phyloP scores from a whole-genome alignment of 2,113 vertebrate species.

The Archocentrus centrarchus region DNA sequence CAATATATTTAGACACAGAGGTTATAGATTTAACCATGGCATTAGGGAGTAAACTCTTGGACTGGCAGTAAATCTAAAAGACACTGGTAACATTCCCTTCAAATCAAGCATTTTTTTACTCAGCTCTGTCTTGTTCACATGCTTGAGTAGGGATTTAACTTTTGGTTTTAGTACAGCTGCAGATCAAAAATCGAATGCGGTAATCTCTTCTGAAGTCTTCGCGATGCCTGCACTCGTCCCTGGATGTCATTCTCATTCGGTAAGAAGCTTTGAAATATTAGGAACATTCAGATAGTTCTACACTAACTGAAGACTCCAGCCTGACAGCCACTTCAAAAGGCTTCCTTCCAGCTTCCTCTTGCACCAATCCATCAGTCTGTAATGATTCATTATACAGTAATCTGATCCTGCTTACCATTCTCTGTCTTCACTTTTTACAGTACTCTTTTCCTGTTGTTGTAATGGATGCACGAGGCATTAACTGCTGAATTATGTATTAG shows the following conservation, averaged over 20 bases:
- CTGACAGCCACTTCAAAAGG: conserved; percentile 44
- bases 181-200: conserved; percentile 42
- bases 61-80: conserved; percentile 25
- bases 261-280: conserved; percentile 70
- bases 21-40: background rate
- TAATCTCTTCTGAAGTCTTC: conserved; percentile 47
- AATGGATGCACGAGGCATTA: background rate
- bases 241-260: conserved; percentile 48
- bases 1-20: conserved; percentile 30
- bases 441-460: background rate
- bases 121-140: background rate
- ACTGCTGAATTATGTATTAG: conserved; percentile 20
- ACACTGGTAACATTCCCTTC: conserved; percentile 9
- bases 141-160: background rate
- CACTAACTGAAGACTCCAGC: conserved; percentile 42
- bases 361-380: conserved; percentile 56
- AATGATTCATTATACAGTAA: conserved; percentile 45
- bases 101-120: conserved; percentile 1
- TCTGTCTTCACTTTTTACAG: conserved; percentile 34
- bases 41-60: conserved; percentile 45
- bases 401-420: conserved; percentile 64
- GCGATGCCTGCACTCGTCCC: conserved; percentile 34
- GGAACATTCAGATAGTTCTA: conserved; percentile 37
- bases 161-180: conserved; percentile 16
- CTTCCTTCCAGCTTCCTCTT: conserved; percentile 68